phyloP scores from a whole-genome alignment of 2,888 invertebrate genomes.

The Euphydryas editha region DNA sequence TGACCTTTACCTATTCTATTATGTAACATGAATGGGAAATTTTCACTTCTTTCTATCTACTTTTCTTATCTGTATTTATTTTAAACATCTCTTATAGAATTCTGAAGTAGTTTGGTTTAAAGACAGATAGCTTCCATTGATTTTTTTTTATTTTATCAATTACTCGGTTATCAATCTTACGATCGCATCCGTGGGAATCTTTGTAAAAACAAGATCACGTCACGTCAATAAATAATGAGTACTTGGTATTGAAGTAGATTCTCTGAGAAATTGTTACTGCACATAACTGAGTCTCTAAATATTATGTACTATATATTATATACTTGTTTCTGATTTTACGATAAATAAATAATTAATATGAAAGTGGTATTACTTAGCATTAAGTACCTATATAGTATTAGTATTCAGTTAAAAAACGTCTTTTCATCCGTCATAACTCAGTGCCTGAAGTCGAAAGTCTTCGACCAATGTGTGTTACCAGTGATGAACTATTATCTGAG shows the following conservation, averaged over 20 bases:
- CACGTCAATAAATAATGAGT: slow-evolving; percentile 64
- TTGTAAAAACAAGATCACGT: slow-evolving; percentile 58
- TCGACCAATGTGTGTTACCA: no score
- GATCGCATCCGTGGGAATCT: slow-evolving; percentile 72
- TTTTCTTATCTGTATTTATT: background rate
- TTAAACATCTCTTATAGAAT: background rate
- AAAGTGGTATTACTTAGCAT: background rate
- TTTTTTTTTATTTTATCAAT: slow-evolving; percentile 55
- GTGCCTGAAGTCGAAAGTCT: no score
- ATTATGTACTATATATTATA: no score
- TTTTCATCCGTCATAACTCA: no score
- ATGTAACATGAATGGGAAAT: slow-evolving; percentile 60
- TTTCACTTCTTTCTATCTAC: slow-evolving; percentile 18
- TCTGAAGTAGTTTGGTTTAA: background rate
- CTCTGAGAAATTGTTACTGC: slow-evolving; percentile 61
- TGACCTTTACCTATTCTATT: slow-evolving; percentile 73
- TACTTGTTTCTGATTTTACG: background rate
- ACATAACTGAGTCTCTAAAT: slow-evolving; percentile 10
- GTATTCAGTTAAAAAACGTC: no score
- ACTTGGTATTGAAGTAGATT: slow-evolving; percentile 69
- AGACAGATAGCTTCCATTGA: slow-evolving; percentile 37
- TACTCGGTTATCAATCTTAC: slow-evolving; percentile 60
- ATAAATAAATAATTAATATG: background rate
- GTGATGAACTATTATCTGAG: no score
- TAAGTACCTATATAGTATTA: no score